Evolutionary conservation across 2,797 vertebrate species (phyloP), one percentile per base, ranked within the genome.

Genomic region (Rhabdophis nuchalis): DNA sequence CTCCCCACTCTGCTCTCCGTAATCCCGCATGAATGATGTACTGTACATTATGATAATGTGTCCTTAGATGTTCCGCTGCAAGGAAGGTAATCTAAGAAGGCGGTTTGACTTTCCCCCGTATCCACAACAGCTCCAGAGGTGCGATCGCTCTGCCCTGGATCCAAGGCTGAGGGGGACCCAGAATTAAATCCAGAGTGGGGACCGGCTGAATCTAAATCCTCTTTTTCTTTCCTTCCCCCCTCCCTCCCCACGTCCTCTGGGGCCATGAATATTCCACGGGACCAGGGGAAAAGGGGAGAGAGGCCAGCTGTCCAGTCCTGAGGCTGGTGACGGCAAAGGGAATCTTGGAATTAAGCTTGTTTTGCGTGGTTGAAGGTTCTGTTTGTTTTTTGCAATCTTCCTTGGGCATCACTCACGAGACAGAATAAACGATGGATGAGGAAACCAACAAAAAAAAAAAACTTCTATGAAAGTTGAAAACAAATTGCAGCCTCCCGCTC

Each of bases 11-110:
- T 16, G 92, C 93, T 93, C 93, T 93, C 64, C 57, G 87, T 93
- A 82, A 94, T 86, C 88, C 61, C 60, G 87, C 60, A 1, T 93
- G 94, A 89, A 90, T 95, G 96, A 93, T 94, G 89, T 86, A 20
- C 93, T 27, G 1, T 88, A 86, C 93, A 92, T 93, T 93, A 89
- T 46, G 94, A 94, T 94, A 95, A 95, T 95, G 95, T 0, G 88
- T 95, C 96, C 95, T 96, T 91, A 96, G 94, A 91, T 12, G n/a
- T 93, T 93, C 95, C 58, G 92, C 90, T 64, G 92, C 91, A 95
- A 91, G 25, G 88, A 93, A 86, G 92, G 95, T 94, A 89, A 92
- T 36, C 36, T 14, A 89, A 93, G 72, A 58, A 57, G 87, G 4
- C 12, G 0, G 90, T 86, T 16, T 92, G 95, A 93, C 77, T 93